phyloP scores from a whole-genome alignment of 2,797 vertebrate species.

The Peromyscus aztecus region DNA sequence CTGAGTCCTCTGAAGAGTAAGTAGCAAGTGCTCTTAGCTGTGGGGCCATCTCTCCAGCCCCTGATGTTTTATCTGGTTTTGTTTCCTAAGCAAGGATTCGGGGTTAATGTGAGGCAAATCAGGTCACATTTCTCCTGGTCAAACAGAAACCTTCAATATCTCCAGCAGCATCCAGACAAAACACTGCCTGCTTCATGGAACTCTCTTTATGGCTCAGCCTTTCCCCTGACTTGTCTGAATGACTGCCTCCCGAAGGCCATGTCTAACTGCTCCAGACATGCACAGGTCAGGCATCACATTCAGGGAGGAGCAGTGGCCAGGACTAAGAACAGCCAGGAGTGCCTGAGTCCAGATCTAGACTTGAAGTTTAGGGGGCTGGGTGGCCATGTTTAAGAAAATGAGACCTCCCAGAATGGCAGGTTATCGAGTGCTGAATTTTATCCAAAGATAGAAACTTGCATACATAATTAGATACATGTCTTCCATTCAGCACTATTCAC shows the following conservation, averaged over 20 bases:
- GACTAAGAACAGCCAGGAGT: conserved; percentile 21
- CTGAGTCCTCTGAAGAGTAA: background rate
- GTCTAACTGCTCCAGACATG: background rate
- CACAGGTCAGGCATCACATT: background rate
- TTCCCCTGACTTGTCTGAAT: conserved; percentile 42
- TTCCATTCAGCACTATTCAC: background rate
- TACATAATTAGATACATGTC: background rate
- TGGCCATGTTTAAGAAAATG: conserved; percentile 38
- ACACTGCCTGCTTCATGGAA: conserved; percentile 47
- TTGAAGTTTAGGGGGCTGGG: conserved; percentile 12
- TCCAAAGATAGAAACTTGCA: conserved; percentile 22
- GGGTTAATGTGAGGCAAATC: background rate
- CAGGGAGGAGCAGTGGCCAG: background rate
- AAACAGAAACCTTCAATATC: background rate
- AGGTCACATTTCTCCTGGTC: background rate
- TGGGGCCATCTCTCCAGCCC: background rate
- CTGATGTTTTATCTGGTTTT: background rate
- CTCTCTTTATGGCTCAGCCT: conserved; percentile 10
- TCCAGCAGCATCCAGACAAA: background rate
- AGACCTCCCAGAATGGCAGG: conserved; percentile 18
- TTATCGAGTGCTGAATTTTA: conserved; percentile 47
- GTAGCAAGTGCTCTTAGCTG: background rate
- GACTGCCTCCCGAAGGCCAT: conserved; percentile 55
- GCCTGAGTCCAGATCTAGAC: background rate
- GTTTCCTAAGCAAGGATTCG: background rate